Conservation (phyloP, 2,888 invertebrate genomes). For the Protophormia terraenovae region DNA sequence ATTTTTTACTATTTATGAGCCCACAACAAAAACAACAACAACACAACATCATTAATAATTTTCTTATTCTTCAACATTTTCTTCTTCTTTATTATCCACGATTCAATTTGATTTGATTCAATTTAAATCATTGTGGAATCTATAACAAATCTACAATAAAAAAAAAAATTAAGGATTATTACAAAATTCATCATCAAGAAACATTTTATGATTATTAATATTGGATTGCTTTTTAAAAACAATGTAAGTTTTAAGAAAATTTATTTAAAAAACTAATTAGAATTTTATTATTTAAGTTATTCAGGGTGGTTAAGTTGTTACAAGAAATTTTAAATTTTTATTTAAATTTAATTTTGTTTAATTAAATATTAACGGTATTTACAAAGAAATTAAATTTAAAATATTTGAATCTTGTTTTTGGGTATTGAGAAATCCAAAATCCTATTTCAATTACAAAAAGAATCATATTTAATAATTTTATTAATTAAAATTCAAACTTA, state of each 20-base stretch:
- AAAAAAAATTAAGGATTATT: slow-evolving; percentile 40
- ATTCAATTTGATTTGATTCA: slow-evolving; percentile 43
- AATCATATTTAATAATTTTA: too few species aligned
- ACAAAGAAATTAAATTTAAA: too few species aligned
- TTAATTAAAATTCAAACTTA: too few species aligned
- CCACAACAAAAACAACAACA: slow-evolving; percentile 33
- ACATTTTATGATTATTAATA: background rate
- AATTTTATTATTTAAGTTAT: too few species aligned
- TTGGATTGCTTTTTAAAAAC: slow-evolving; percentile 80
- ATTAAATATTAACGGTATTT: too few species aligned
- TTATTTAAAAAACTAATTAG: background rate
- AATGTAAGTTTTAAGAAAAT: slow-evolving; percentile 76
- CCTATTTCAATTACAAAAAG: too few species aligned
- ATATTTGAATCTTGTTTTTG: too few species aligned
- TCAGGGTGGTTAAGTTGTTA: too few species aligned
- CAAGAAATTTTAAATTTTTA: too few species aligned
- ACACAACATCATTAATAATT: slow-evolving; percentile 31
- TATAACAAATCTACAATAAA: slow-evolving; percentile 21
- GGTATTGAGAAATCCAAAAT: too few species aligned
- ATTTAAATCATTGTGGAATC: slow-evolving; percentile 56
- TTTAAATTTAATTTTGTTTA: too few species aligned
- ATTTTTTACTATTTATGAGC: slow-evolving; percentile 53
- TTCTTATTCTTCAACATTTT: background rate
- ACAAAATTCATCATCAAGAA: background rate
- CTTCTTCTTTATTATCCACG: slow-evolving; percentile 22